Evolutionary conservation across 2,797 vertebrate species (phyloP).

Genomic region (Rhinoraja longicauda): DNA sequence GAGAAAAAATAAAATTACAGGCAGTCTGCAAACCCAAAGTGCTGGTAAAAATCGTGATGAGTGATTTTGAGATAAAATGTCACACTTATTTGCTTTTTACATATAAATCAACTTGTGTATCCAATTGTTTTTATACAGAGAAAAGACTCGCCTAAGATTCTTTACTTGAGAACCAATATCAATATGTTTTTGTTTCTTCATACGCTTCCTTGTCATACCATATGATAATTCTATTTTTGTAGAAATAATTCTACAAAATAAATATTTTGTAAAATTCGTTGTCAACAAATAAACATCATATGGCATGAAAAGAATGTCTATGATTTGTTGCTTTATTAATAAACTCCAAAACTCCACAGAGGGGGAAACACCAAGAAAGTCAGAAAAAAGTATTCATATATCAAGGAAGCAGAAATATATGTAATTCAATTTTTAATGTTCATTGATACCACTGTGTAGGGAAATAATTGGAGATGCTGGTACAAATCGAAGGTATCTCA

Average conservation of each 20-base stretch:
- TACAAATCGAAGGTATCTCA: no score
- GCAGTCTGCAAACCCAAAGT: neutral
- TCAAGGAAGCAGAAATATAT: neutral
- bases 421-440: no score
- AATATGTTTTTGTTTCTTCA: neutral
- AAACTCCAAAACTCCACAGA: neutral
- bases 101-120: neutral
- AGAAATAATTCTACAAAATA: neutral
- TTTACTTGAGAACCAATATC: neutral
- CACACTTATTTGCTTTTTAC: neutral
- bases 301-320: no score
- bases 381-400: neutral
- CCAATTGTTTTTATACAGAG: neutral
- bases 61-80: neutral
- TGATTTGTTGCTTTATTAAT: neutral
- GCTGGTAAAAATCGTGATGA: neutral
- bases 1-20: neutral
- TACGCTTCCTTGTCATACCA: neutral
- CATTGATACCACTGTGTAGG: no score
- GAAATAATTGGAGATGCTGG: no score
- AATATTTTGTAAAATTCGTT: neutral
- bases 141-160: neutral
- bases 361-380: neutral
- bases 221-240: neutral
- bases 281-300: no score